Conservation (phyloP, 2,113 vertebrate genomes). For the Boulengeromyrus knoepffleri region DNA sequence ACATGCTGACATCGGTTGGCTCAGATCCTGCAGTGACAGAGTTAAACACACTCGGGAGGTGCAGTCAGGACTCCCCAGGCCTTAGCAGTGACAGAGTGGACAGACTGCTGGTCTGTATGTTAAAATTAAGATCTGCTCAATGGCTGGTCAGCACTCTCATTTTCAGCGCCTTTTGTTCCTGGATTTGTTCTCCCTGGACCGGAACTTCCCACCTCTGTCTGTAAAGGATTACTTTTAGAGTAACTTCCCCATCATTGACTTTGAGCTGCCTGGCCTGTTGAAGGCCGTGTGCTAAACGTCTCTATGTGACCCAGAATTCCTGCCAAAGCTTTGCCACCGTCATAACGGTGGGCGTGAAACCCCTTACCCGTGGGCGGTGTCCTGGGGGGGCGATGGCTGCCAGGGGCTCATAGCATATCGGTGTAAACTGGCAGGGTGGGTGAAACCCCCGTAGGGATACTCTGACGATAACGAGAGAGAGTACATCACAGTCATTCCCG, state of each 20-base stretch:
- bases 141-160: neutral
- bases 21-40: neutral
- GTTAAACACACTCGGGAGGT: too few relatives aligned
- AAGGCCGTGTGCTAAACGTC: neutral
- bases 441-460: slow-evolving; percentile 61
- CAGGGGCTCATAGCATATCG: slow-evolving; percentile 61
- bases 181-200: too few relatives aligned
- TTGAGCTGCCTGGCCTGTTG: neutral
- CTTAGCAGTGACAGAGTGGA: neutral
- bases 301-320: neutral
- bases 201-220: too few relatives aligned
- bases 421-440: slow-evolving; percentile 59
- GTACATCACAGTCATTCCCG: neutral
- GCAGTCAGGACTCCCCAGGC: too few relatives aligned
- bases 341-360: neutral
- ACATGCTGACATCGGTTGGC: neutral
- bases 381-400: slow-evolving; percentile 57
- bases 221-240: neutral
- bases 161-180: neutral
- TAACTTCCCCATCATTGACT: neutral
- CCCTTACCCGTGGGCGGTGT: slow-evolving; percentile 60
- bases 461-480: slow-evolving; percentile 50
- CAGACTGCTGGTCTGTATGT: neutral
- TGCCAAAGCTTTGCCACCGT: neutral
- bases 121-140: neutral